Evolutionary conservation across 2,113 vertebrate species (phyloP).

Genomic region (Microcebus lehilahytsara): DNA sequence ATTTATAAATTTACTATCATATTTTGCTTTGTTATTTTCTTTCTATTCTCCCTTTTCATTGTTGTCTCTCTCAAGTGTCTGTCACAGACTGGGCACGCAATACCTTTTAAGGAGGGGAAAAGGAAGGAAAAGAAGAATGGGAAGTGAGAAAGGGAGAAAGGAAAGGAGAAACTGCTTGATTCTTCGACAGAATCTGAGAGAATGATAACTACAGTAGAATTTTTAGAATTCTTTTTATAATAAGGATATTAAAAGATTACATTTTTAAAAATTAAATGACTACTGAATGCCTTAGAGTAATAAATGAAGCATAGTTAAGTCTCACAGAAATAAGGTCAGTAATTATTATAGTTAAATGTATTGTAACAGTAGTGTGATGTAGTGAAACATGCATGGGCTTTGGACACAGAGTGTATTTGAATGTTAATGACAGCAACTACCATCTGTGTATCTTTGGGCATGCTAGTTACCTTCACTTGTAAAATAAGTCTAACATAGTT

Average conservation of each 20-base stretch:
- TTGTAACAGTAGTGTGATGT: neutral
- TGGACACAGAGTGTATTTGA: neutral
- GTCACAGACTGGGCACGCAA: neutral
- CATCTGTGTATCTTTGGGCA: neutral
- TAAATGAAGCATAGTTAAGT: neutral
- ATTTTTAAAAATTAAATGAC: neutral
- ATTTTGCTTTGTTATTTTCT: neutral
- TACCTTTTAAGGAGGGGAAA: neutral
- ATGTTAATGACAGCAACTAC: neutral
- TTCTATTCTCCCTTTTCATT: neutral
- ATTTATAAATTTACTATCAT: neutral
- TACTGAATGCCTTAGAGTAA: neutral
- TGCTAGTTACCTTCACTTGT: neutral
- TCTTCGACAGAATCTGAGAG: neutral
- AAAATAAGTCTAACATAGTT: neutral
- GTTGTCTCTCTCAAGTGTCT: neutral
- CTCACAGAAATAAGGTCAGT: neutral
- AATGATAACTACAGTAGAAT: neutral
- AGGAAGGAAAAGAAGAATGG: neutral
- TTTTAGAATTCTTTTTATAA: neutral
- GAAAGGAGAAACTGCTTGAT: neutral
- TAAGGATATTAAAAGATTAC: neutral
- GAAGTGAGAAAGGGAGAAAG: neutral
- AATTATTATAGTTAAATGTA: neutral
- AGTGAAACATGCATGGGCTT: neutral